Evolutionary conservation across 2,113 vertebrate species (phyloP).

Genomic region (Forbesichthys agassizii): DNA sequence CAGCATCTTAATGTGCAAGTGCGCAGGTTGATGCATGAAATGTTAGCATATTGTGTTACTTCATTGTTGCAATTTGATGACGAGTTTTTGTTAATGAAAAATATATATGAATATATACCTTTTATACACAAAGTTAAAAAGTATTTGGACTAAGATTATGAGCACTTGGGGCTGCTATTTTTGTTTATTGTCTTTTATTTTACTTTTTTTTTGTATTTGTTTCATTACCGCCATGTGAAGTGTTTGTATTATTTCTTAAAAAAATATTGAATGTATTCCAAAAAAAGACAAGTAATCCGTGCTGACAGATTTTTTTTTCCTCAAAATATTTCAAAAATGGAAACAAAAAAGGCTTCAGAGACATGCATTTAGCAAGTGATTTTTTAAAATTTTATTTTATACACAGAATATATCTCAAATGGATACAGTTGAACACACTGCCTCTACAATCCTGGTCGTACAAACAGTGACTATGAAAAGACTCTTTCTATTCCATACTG

Average conservation of each 20-base stretch:
- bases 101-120: constrained; percentile 79
- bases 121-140: constrained; percentile 81
- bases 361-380: constrained; percentile 47
- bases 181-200: constrained; percentile 68
- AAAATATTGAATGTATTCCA: constrained; percentile 83
- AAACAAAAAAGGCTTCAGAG: constrained; percentile 64
- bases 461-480: constrained; percentile 70
- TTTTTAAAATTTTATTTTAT: constrained; percentile 8
- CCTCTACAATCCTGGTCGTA: constrained; percentile 81
- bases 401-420: constrained; percentile 53
- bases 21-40: constrained; percentile 75
- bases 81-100: constrained; percentile 75
- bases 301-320: constrained; percentile 72
- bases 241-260: constrained; percentile 74
- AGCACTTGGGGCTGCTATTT: constrained; percentile 84
- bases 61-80: constrained; percentile 79
- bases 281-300: constrained; percentile 72
- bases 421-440: constrained; percentile 80
- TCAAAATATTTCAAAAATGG: constrained; percentile 76
- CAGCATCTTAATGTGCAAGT: constrained; percentile 79
- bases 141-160: constrained; percentile 81
- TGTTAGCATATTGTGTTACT: constrained; percentile 81
- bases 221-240: constrained; percentile 81
- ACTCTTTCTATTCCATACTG: constrained; percentile 80
- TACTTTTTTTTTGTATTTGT: constrained; percentile 61